Percentiles rank a stretch among this genome's conserved stretches.
Conservation (phyloP, 2,888 invertebrate genomes). For the Cosmopolites sordidus region DNA sequence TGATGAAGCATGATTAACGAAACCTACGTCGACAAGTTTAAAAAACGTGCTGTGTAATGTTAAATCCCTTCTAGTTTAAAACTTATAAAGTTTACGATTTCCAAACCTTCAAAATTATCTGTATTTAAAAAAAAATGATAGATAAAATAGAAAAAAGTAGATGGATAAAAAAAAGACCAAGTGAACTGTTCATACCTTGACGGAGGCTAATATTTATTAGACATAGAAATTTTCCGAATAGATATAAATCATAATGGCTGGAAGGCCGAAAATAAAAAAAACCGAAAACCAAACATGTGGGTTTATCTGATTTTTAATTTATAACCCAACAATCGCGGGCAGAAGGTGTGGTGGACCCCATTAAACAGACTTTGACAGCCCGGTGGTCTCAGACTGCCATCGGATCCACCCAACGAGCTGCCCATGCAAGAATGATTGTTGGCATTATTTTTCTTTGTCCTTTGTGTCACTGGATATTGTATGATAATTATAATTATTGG, state of each 20-base stretch:
- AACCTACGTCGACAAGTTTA: too few relatives aligned
- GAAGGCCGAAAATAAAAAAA: slow-evolving; percentile 3
- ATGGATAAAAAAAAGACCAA: too few relatives aligned
- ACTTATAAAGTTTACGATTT: too few relatives aligned
- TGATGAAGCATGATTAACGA: too few relatives aligned
- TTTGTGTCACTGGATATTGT: slow-evolving; percentile 18
- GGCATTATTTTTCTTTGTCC: slow-evolving; percentile 11
- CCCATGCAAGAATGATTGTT: slow-evolving; percentile 18
- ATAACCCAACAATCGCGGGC: slow-evolving; percentile 20
- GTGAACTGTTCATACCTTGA: too few relatives aligned
- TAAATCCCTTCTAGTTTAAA: too few relatives aligned
- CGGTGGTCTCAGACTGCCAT: slow-evolving; percentile 16
- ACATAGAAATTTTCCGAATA: neutral
- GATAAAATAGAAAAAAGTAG: too few relatives aligned
- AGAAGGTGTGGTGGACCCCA: slow-evolving; percentile 24
- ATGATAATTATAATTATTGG: slow-evolving; percentile 13
- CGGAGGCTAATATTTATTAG: neutral
- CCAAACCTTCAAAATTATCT: too few relatives aligned
- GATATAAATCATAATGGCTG: slow-evolving; percentile 1
- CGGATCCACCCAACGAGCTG: slow-evolving; percentile 19
- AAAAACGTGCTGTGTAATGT: too few relatives aligned
- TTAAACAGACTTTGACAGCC: slow-evolving; percentile 24
- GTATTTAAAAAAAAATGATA: too few relatives aligned
- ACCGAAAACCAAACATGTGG: slow-evolving; percentile 17
- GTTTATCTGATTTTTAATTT: slow-evolving; percentile 27